phyloP scores from a whole-genome alignment of 2,888 invertebrate genomes.

The Sympetrum striolatum region DNA sequence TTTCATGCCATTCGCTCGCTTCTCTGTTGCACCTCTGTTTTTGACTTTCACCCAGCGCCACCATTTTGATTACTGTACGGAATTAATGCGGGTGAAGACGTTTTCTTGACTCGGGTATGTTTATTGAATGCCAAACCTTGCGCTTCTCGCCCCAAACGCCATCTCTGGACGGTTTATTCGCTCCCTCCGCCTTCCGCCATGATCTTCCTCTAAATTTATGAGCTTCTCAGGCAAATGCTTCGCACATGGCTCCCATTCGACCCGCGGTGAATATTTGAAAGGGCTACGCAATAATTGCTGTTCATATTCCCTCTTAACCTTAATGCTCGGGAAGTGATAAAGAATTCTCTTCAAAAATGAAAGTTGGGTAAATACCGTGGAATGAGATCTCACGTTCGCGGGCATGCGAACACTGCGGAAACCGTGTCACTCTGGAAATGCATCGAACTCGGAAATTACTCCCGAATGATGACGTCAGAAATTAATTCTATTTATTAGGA shows the following conservation, averaged over 20 bases:
- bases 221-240: neutral
- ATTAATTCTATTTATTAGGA: too few relatives aligned
- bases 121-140: neutral
- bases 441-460: too few relatives aligned
- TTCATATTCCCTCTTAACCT: too few relatives aligned
- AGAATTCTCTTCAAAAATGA: too few relatives aligned
- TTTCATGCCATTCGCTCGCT: neutral
- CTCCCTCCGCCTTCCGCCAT: neutral
- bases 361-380: too few relatives aligned
- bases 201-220: neutral
- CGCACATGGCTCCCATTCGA: neutral
- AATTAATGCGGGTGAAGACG: neutral
- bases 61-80: neutral
- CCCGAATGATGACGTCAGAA: too few relatives aligned
- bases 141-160: neutral
- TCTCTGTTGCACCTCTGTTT: neutral
- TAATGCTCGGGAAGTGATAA: too few relatives aligned
- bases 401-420: too few relatives aligned
- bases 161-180: neutral
- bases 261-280: neutral
- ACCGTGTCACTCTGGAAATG: too few relatives aligned
- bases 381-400: too few relatives aligned
- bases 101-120: neutral
- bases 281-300: neutral
- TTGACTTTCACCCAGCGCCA: neutral